Evolutionary conservation across 2,113 vertebrate genomes (phyloP), one percentile per base, ranked within the genome.

Genomic region (Himantopus leucocephalus): DNA sequence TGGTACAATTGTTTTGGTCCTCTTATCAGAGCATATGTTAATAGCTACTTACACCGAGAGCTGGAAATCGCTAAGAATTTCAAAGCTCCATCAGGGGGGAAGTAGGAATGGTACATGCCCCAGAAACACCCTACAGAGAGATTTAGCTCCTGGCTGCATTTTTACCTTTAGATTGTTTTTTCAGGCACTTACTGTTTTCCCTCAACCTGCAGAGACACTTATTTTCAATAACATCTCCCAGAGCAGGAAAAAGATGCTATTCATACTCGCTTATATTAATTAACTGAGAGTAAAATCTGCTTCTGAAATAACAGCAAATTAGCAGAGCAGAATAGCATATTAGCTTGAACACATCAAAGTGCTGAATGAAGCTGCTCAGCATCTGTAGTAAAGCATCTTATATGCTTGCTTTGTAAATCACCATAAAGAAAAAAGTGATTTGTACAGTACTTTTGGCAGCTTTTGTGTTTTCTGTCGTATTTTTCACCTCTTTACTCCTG

Each of bases 41-140:
- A 92, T 78, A 89, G 80, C 48, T 91, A 58, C 76, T 94, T 85
- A 60, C 14, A 53, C 9, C 21, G n/a, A 96, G 83, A 95, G 60
- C 47, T 96, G 43, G 64, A 88, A 96, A 94, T 64, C 64, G 62
- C 73, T 58, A 68, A 67, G 88, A 77, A 89, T 94, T 94, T 97
- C 73, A 94, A 91, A 95, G 86, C 80, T 68, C 48, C 34, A 0
- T 43, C 24, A 93, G 52, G 52, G 21, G 88, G 39, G 56, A 87
- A 72, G 39, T 56, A 75, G 84, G 52, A 92, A 58, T 53, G 24
- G 43, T 45, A 82, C 73, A 76, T 94, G 67, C 15, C 32, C n/a
- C 86, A 92, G 74, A 79, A 96, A 87, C 37, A 87, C 59, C 62
- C 62, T 79, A 39, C 83, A 70, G 91, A 84, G 85, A 78, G 39